These are phyloP conservation scores for Harpegnathos saltator DNA, from an alignment of 1,140 invertebrate species.

Conservation along the genomic window DNA sequence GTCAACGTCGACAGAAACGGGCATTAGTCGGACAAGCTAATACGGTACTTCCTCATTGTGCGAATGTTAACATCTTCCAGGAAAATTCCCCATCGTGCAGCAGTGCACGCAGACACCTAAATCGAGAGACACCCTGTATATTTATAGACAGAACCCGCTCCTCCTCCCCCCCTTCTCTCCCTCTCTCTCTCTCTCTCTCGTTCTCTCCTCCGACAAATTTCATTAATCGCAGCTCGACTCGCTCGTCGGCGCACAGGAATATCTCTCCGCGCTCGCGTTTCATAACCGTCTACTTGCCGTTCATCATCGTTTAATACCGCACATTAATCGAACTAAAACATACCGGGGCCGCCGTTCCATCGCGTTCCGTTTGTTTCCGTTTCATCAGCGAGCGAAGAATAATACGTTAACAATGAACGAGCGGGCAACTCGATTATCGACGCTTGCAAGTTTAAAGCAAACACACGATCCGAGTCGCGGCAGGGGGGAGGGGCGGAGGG, in stretches of 20 bases:
- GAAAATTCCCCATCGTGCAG: too few species aligned
- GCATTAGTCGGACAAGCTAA: too few species aligned
- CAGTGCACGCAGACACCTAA: too few species aligned
- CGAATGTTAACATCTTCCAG: too few species aligned
- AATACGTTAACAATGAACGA: constrained; percentile 56
- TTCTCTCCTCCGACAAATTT: not conserved
- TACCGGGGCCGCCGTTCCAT: constrained; percentile 9
- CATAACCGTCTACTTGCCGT: not conserved
- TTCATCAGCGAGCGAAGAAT: constrained; percentile 54
- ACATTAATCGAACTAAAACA: constrained; percentile 55
- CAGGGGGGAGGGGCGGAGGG: too few species aligned
- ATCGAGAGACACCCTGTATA: too few species aligned
- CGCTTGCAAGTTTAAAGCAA: constrained; percentile 51
- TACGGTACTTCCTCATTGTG: too few species aligned
- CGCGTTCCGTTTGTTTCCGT: constrained; percentile 51
- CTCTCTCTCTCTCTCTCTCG: too few species aligned
- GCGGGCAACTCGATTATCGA: constrained; percentile 43
- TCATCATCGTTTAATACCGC: constrained; percentile 29
- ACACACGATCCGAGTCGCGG: constrained; percentile 24
- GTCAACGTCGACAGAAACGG: too few species aligned
- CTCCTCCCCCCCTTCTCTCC: too few species aligned
- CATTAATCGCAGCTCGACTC: not conserved
- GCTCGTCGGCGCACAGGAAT: not conserved
- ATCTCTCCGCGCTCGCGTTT: constrained; percentile 2
- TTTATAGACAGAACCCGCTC: not conserved